Evolutionary conservation across 1,140 invertebrate genomes (phyloP).

Genomic region (Proales similis): DNA sequence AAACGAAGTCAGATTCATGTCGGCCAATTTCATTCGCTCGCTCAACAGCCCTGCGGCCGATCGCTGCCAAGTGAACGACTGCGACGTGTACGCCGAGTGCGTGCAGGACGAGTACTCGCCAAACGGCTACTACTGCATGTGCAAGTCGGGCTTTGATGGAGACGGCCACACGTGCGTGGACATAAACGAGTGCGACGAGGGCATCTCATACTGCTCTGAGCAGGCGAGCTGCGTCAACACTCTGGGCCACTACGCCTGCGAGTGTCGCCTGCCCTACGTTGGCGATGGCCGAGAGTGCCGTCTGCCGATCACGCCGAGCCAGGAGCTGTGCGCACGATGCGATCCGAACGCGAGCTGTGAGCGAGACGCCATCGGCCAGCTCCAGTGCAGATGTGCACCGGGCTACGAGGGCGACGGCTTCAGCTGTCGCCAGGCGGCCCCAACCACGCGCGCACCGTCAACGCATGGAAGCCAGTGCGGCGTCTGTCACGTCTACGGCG

Average conservation of each 20-base stretch:
- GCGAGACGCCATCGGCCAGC: not conserved
- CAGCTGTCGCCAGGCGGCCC: not conserved
- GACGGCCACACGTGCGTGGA: slow-evolving; percentile 6
- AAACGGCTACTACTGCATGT: slow-evolving; percentile 36
- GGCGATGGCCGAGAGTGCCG: slow-evolving; percentile 24
- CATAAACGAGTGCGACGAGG: slow-evolving; percentile 27
- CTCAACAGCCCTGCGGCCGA: slow-evolving; percentile 4
- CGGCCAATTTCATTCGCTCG: slow-evolving; percentile 19
- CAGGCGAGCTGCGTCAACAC: slow-evolving; percentile 18
- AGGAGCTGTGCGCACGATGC: slow-evolving; percentile 18
- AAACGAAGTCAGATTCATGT: slow-evolving; percentile 33
- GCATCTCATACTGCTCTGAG: slow-evolving; percentile 16
- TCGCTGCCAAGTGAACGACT: slow-evolving; percentile 15
- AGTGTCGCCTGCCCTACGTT: not conserved
- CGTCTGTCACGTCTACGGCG: slow-evolving; percentile 9
- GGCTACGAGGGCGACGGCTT: slow-evolving; percentile 16
- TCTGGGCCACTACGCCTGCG: slow-evolving; percentile 21
- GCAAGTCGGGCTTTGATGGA: slow-evolving; percentile 36
- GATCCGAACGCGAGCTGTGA: slow-evolving; percentile 17
- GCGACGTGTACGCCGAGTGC: slow-evolving; percentile 25
- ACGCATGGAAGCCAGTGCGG: slow-evolving; percentile 8
- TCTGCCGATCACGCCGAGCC: not conserved
- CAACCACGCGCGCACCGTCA: not conserved
- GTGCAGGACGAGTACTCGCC: slow-evolving; percentile 12
- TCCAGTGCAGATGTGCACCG: slow-evolving; percentile 1